A percentile compares a stretch with the other conserved stretches of the same genome.
Conservation (phyloP, 2,113 vertebrate species). For the Oncorhynchus tshawytscha region DNA sequence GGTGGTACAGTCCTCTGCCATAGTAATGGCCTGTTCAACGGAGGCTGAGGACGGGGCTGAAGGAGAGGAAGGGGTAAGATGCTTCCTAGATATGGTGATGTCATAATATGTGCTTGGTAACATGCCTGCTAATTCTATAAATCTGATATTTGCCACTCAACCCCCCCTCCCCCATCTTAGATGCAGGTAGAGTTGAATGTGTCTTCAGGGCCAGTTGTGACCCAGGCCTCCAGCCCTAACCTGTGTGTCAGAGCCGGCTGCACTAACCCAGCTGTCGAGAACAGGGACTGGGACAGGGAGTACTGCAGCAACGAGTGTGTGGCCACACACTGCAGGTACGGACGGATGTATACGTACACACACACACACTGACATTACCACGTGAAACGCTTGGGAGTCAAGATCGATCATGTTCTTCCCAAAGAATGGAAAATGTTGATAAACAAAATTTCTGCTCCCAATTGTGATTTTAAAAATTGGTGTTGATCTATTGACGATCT, state of each 20-base stretch:
- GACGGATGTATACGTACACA: not conserved
- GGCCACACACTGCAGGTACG: conserved; percentile 88
- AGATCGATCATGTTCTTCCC: too few species aligned
- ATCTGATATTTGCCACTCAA: not conserved
- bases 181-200: conserved; percentile 87
- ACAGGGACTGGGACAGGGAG: conserved; percentile 89
- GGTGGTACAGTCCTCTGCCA: conserved; percentile 59
- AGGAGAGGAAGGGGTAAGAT: conserved; percentile 66
- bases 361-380: not conserved
- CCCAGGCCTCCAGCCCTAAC: conserved; percentile 59
- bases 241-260: conserved; percentile 86
- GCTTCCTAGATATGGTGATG: too few species aligned
- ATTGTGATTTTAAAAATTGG: not conserved
- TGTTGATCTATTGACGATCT: conserved; percentile 8
- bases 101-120: too few species aligned
- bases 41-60: conserved; percentile 51
- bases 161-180: conserved; percentile 42
- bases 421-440: not conserved
- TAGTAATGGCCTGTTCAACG: conserved; percentile 18
- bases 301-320: conserved; percentile 93
- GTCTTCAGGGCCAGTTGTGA: conserved; percentile 56
- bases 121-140: not conserved
- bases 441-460: too few species aligned
- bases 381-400: too few species aligned
- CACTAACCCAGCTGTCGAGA: conserved; percentile 81